Conservation (phyloP, 1,140 invertebrate genomes). For the Musca vetustissima region DNA sequence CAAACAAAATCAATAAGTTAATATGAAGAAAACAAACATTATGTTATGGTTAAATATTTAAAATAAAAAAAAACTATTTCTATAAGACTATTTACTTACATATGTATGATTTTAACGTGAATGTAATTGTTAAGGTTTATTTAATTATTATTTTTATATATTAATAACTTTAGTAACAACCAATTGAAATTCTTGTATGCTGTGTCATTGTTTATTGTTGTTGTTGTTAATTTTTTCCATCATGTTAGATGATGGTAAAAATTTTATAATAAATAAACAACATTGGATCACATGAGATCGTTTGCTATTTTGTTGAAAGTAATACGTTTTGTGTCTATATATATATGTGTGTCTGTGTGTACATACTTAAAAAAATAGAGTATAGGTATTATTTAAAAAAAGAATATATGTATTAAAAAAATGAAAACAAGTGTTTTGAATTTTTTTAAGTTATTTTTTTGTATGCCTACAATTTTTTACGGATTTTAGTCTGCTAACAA, state of each 20-base stretch:
- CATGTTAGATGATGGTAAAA: not conserved
- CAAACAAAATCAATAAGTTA: too few species aligned
- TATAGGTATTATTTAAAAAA: not conserved
- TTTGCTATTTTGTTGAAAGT: conserved; percentile 22
- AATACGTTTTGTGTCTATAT: conserved; percentile 4
- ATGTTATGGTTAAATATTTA: not conserved
- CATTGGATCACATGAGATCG: conserved; percentile 23
- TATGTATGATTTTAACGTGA: too few species aligned
- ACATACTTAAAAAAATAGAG: not conserved
- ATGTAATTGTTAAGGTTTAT: too few species aligned
- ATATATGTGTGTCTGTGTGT: too few species aligned
- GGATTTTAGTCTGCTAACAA: too few species aligned
- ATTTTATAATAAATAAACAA: not conserved
- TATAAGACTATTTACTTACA: too few species aligned
- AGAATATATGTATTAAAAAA: not conserved
- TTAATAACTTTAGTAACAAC: conserved; percentile 10
- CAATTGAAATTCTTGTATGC: conserved; percentile 11
- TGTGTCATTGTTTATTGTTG: not conserved
- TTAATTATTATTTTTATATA: too few species aligned
- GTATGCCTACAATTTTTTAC: too few species aligned
- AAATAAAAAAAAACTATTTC: not conserved
- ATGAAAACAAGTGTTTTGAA: too few species aligned
- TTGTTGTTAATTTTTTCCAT: not conserved
- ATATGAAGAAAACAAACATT: not conserved
- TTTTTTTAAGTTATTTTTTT: too few species aligned